Base-by-base conservation (phyloP, 2,113 vertebrate genomes). In the Dipodomys stephensi region DNA sequence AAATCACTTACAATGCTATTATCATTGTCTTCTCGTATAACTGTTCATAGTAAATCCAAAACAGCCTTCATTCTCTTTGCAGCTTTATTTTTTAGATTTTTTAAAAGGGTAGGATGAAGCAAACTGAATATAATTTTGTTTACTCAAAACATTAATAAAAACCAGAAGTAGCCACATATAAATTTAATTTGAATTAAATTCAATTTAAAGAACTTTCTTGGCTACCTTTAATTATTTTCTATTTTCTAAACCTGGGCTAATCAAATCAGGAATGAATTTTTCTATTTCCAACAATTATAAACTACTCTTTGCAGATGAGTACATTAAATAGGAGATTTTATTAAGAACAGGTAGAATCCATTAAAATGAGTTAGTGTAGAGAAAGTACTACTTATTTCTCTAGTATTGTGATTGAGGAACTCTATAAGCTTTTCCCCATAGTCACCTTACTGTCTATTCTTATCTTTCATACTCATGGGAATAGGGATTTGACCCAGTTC, bases 181-280 rank as follows among this genome's bases (percentile, higher is more conserved):
- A 65, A 84, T 95, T 96, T 78, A 91, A 84, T 83, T 81, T 95
- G 62, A 95, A 85, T 86, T 88, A 10, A 92, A 88, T 64, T 83
- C 53, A 94, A 92, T 67, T 89, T 25, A 71, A 71, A n/a, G 16
- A 57, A 4, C 72, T 83, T 92, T 88, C 83, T 68, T 71, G 62
- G 81, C 90, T 90, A 32, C 22, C 25, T 78, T 83, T 91, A 71
- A 81, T 80, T 90, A 32, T 93, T 92, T 95, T 92, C 68, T 94
- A 22, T 91, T 92, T 95, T 94, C 46, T 15, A 80, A 88, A 57
- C 19, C 19, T 85, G 57, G n/a, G 22, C 76, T 87, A 79, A 83
- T 83, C 44, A 92, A 92, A 86, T 93, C 72, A 64, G 76, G 85
- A 68, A 60, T 64, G 11, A 85, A 65, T 80, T 74, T 71, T 62